These are phyloP conservation scores for Glareola pratincola DNA, from an alignment of 2,113 vertebrate species.

Conservation along the genomic window DNA sequence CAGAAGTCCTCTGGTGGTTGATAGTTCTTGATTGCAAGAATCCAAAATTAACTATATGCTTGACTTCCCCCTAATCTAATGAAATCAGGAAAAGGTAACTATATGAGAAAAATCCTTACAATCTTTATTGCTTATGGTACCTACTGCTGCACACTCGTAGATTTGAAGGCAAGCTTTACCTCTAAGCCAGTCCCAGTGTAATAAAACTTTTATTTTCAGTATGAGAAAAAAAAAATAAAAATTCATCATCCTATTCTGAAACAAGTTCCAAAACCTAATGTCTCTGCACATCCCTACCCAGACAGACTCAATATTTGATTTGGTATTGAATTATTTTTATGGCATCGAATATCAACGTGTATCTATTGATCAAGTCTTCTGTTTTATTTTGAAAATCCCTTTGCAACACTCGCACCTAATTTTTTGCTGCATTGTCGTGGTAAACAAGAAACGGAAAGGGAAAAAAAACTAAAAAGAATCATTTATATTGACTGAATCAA, in stretches of 20 bases:
- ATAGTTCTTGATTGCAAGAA: not conserved
- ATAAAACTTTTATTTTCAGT: not conserved
- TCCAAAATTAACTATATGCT: not conserved
- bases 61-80: not conserved
- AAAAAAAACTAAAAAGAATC: not conserved
- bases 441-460: not conserved
- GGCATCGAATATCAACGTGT: not conserved
- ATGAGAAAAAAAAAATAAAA: not conserved
- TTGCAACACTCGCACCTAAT: not conserved
- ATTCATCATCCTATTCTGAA: not conserved
- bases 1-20: not conserved
- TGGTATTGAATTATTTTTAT: not conserved
- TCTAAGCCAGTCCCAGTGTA: not conserved
- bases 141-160: not conserved
- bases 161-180: not conserved
- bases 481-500: not conserved
- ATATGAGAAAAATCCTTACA: not conserved
- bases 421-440: not conserved
- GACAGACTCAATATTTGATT: not conserved
- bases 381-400: not conserved
- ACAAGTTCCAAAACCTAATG: not conserved
- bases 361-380: not conserved
- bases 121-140: not conserved
- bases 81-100: not conserved
- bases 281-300: not conserved